Evolutionary conservation across 2,888 invertebrate species (phyloP).

Genomic region (Drosophila aldrichi): DNA sequence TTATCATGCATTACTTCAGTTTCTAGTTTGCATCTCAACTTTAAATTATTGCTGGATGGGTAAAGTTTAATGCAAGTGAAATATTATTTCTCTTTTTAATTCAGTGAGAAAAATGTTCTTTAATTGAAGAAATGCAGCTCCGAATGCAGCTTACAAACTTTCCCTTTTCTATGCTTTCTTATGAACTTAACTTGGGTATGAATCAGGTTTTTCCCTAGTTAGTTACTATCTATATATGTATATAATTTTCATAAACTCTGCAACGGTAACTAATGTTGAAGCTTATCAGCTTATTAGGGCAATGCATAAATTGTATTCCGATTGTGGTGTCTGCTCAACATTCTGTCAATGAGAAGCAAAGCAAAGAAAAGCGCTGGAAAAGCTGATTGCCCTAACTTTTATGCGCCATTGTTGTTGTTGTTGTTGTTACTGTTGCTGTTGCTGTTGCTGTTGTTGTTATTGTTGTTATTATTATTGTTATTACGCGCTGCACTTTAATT

Average conservation of each 20-base stretch:
- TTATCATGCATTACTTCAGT: too few species aligned
- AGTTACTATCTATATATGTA: neutral
- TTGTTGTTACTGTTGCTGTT: slow-evolving; percentile 8
- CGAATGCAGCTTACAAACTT: too few species aligned
- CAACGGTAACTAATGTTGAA: neutral
- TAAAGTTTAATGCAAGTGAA: too few species aligned
- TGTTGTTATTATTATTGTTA: slow-evolving; percentile 55
- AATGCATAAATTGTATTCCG: slow-evolving; percentile 10
- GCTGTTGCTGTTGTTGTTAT: slow-evolving; percentile 41
- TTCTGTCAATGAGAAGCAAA: neutral
- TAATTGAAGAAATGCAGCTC: too few species aligned
- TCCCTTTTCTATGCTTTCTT: too few species aligned
- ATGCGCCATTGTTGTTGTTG: slow-evolving; percentile 30
- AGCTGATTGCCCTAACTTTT: slow-evolving; percentile 65
- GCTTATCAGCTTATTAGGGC: slow-evolving; percentile 10
- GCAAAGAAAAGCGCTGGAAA: slow-evolving; percentile 34
- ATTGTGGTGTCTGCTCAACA: slow-evolving; percentile 11
- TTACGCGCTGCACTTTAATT: slow-evolving; percentile 76
- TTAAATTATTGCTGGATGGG: too few species aligned
- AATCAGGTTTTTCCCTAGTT: too few species aligned
- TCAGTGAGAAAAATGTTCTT: too few species aligned
- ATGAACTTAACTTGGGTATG: too few species aligned
- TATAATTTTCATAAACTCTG: neutral
- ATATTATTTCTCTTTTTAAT: too few species aligned
- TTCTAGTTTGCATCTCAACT: too few species aligned